phyloP scores from a whole-genome alignment of 2,888 invertebrate genomes.

The Cheilosia impressa region DNA sequence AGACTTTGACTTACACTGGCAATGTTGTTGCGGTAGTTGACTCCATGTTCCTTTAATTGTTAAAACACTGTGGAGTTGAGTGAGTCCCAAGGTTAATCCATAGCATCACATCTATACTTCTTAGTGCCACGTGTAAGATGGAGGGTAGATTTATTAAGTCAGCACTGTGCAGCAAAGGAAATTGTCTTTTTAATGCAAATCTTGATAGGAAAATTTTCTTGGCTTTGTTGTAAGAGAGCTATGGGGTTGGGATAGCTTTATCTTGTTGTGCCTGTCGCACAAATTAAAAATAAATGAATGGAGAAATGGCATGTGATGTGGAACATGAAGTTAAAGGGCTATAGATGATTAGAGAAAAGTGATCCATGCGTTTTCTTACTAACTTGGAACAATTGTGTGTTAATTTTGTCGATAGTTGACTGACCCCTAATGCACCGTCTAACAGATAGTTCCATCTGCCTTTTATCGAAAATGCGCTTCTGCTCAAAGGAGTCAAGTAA shows the following conservation, averaged over 20 bases:
- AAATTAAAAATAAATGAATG: neutral
- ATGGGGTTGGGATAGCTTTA: neutral
- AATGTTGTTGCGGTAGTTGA: neutral
- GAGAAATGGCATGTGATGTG: no score
- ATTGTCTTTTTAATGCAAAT: slow-evolving; percentile 52
- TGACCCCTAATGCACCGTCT: no score
- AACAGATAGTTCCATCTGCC: no score
- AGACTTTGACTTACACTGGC: neutral
- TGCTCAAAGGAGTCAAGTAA: no score
- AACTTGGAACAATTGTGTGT: no score
- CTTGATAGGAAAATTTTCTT: slow-evolving; percentile 40
- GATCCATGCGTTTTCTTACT: no score
- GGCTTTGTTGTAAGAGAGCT: neutral
- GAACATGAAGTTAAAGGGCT: no score
- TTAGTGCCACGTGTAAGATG: slow-evolving; percentile 8
- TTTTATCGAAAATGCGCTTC: no score
- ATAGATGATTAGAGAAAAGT: no score
- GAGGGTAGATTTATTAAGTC: neutral
- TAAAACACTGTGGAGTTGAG: neutral
- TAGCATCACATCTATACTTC: neutral
- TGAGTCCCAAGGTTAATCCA: slow-evolving; percentile 31
- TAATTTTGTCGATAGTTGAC: no score
- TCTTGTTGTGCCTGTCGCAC: neutral
- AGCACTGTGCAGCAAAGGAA: slow-evolving; percentile 12
- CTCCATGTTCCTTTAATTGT: slow-evolving; percentile 4